phyloP scores from a whole-genome alignment of 2,888 invertebrate species.

The Gryllus longicercus region DNA sequence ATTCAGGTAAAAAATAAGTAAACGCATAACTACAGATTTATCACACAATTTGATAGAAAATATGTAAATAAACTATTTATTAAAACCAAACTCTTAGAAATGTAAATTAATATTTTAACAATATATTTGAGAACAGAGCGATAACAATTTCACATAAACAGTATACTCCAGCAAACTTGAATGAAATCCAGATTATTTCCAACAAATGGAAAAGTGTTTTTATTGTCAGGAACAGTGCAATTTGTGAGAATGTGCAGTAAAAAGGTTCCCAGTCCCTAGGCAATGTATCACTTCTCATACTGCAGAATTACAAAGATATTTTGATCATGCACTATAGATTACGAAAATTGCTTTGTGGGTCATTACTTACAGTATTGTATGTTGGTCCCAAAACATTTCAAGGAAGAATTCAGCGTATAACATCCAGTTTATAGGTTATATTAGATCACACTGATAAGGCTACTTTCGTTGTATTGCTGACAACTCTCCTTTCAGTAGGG shows the following conservation, averaged over 20 bases:
- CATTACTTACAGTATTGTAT: not conserved
- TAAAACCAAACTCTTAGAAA: constrained; percentile 17
- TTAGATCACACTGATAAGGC: constrained; percentile 24
- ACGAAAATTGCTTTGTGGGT: not conserved
- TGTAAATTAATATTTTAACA: constrained; percentile 11
- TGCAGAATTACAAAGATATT: not conserved
- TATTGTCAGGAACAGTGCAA: constrained; percentile 17
- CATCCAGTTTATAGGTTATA: constrained; percentile 4
- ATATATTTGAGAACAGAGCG: constrained; percentile 17
- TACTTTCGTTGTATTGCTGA: constrained; percentile 23
- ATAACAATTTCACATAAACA: constrained; percentile 17
- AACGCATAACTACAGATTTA: no score
- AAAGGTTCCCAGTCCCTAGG: not conserved
- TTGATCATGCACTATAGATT: constrained; percentile 4
- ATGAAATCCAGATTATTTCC: constrained; percentile 8
- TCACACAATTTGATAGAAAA: not conserved
- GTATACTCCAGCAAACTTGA: not conserved
- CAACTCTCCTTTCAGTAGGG: constrained; percentile 18
- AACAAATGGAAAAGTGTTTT: not conserved
- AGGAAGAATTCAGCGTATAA: constrained; percentile 17
- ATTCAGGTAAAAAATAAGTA: no score
- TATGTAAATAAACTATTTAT: constrained; percentile 17
- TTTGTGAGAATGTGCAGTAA: constrained; percentile 17
- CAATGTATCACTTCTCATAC: constrained; percentile 4
- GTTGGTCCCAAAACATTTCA: constrained; percentile 7